phyloP scores from a whole-genome alignment of 1,140 invertebrate genomes.

The Drosophila micromelanica region DNA sequence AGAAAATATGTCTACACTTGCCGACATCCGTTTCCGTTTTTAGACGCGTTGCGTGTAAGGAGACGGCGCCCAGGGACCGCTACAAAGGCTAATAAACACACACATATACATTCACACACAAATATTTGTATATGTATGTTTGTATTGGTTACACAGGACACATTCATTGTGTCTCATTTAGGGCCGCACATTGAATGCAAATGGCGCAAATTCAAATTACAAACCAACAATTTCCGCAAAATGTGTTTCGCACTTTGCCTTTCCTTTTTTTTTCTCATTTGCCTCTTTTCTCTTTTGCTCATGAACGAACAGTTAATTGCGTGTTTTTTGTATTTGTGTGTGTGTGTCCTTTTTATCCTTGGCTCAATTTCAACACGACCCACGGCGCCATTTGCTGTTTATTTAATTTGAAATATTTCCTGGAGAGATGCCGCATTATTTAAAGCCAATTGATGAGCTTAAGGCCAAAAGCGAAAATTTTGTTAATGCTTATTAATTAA shows the following conservation, averaged over 20 bases:
- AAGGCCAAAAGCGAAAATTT: constrained; percentile 6
- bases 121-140: neutral
- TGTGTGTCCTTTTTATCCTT: constrained; percentile 20
- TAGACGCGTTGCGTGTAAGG: constrained; percentile 44
- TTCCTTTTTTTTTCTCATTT: neutral
- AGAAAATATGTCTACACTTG: constrained; percentile 76
- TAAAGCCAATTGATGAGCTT: constrained; percentile 32
- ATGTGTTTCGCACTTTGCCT: constrained; percentile 39
- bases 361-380: constrained; percentile 9
- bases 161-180: constrained; percentile 69
- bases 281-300: constrained; percentile 7
- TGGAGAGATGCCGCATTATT: constrained; percentile 33
- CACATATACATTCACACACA: constrained; percentile 6
- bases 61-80: constrained; percentile 35
- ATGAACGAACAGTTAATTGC: constrained; percentile 57
- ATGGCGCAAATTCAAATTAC: constrained; percentile 67
- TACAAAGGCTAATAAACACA: constrained; percentile 65
- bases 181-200: constrained; percentile 56
- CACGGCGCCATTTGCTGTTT: constrained; percentile 14
- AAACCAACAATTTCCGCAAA: constrained; percentile 71
- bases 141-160: constrained; percentile 44
- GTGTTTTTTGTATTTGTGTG: constrained; percentile 26
- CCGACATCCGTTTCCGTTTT: constrained; percentile 72
- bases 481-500: constrained; percentile 1
- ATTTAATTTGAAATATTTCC: constrained; percentile 30